Percentiles rank a stretch among this genome's conserved stretches.
phyloP scores from a whole-genome alignment of 2,888 invertebrate genomes.

The Drosophila robusta region DNA sequence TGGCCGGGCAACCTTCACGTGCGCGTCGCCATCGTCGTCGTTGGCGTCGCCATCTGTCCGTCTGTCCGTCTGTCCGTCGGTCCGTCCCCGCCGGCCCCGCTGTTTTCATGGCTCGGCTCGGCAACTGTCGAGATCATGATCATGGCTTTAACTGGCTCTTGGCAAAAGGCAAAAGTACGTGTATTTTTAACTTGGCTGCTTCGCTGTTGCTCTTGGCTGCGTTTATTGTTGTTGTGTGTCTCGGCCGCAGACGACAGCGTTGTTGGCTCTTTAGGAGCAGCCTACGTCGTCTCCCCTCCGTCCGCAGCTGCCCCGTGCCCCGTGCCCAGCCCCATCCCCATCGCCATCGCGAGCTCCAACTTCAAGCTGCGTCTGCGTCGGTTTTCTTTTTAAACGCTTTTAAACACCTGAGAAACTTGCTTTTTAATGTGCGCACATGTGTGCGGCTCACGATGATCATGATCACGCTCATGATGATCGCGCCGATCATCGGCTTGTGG shows the following conservation, averaged over 20 bases:
- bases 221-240: constrained; percentile 57
- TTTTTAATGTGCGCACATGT: constrained; percentile 80
- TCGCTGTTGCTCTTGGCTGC: constrained; percentile 47
- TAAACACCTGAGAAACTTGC: constrained; percentile 81
- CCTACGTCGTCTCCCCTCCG: constrained; percentile 4
- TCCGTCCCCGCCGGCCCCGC: constrained; percentile 26
- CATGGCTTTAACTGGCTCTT: constrained; percentile 79
- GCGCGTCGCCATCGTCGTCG: constrained; percentile 36
- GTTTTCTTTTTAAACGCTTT: constrained; percentile 81
- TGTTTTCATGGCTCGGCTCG: constrained; percentile 68
- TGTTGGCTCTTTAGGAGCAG: constrained; percentile 45
- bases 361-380: constrained; percentile 49
- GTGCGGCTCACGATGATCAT: constrained; percentile 54
- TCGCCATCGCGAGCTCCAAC: not conserved
- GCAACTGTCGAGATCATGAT: constrained; percentile 70
- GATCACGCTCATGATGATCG: constrained; percentile 22
- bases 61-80: constrained; percentile 28
- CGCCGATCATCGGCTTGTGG: constrained; percentile 28
- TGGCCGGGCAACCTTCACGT: constrained; percentile 74
- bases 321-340: no score
- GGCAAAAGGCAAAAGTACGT: constrained; percentile 64
- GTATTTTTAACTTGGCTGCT: constrained; percentile 74
- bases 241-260: constrained; percentile 41
- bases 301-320: no score
- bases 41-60: constrained; percentile 29